phyloP scores from a whole-genome alignment of 53 echinoderm and acorn worm species.

The Zoroaster sp. region DNA sequence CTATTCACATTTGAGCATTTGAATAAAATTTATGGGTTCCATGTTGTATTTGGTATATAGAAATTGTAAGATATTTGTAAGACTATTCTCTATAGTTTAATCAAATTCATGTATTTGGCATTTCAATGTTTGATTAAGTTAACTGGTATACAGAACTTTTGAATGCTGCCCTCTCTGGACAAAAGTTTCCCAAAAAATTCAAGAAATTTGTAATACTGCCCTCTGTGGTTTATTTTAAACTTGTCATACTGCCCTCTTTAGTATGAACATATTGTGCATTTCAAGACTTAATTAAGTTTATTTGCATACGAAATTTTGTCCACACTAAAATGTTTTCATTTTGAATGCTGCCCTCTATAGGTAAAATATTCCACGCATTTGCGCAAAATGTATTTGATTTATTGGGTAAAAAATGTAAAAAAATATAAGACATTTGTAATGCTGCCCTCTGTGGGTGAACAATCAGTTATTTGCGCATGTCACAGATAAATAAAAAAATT shows the following conservation, averaged over 20 bases:
- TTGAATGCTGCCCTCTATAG: neutral
- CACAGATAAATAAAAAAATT: too few relatives aligned
- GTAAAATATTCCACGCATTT: too few relatives aligned
- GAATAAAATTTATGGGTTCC: neutral
- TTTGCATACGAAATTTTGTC: too few relatives aligned
- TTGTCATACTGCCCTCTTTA: too few relatives aligned
- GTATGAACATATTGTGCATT: neutral
- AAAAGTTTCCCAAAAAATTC: too few relatives aligned
- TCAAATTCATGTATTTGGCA: neutral
- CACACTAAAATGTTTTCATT: neutral
- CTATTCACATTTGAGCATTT: neutral
- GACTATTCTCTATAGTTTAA: neutral
- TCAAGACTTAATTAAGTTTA: neutral
- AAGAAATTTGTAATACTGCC: neutral
- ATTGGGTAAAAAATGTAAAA: too few relatives aligned
- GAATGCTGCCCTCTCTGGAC: neutral
- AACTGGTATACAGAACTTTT: neutral
- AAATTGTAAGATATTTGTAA: neutral
- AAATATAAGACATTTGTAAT: too few relatives aligned
- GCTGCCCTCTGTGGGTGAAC: neutral
- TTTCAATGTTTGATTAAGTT: neutral
- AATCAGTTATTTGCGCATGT: neutral
- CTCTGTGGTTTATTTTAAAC: neutral
- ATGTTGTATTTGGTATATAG: neutral
- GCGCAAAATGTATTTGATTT: too few relatives aligned